Evolutionary conservation across 2,797 vertebrate species (phyloP), one percentile per base, ranked within the genome.

Genomic region (Coracias cyanogaster): DNA sequence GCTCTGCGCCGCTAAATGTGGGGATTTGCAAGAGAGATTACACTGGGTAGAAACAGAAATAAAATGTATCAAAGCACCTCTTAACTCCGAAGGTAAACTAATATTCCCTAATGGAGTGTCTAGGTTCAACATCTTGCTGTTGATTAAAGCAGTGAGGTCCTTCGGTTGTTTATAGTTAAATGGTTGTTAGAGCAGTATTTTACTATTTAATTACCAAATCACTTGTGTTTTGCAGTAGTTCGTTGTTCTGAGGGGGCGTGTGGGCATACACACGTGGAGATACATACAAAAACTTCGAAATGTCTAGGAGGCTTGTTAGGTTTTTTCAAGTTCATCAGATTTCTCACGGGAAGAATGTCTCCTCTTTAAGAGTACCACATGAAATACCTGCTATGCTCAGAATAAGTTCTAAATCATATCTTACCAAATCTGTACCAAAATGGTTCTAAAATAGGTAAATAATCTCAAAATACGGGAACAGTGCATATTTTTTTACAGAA

Each of bases 181-280:
- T 86, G 12, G 70, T 61, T 69, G 29, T 72, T 90, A 60, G 52
- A 78, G 49, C 45, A 82, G 35, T 72, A 48, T 82, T 91, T 93
- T 87, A 57, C 31, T 64, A 29, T 74, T 87, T 88, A 87, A 91
- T 91, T 78, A 37, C 20, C 7, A 67, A 67, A 37, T 89, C 18
- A 43, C 45, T 80, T 69, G n/a, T 90, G 65, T 46, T 90, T 90
- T 69, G n/a, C 54, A 69, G 52, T 88, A 71, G n/a, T 78, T 88
- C 35, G 58, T 46, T 92, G 20, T 74, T 84, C 58, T 61, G 57
- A 24, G 58, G 35, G 6, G 28, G 1, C 41, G 2, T 39, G 3
- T 21, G 2, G 61, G 3, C 35, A 2, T 31, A 16, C 1, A 2
- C 13, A 9, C 33, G 15, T 2, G 1, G 4, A 15, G 41, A 8